phyloP scores from a whole-genome alignment of 2,113 vertebrate species.

The Heteronetta atricapilla region DNA sequence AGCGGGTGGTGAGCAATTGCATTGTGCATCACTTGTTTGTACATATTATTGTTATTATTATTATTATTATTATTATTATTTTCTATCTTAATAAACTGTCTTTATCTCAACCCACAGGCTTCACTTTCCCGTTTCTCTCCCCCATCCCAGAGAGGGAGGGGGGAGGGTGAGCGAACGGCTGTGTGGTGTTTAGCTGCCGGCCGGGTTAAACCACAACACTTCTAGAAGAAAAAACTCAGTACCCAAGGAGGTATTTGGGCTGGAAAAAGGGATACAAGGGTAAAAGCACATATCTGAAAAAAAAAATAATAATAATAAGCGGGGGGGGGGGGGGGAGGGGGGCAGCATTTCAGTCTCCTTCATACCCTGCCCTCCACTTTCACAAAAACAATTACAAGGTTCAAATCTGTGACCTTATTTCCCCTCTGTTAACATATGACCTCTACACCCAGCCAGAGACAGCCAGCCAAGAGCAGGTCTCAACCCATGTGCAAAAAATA shows the following conservation, averaged over 20 bases:
- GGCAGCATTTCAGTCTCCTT: background rate
- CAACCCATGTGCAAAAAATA: accelerated
- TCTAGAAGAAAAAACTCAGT: background rate
- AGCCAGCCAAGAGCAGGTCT: background rate
- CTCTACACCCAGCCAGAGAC: background rate
- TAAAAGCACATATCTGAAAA: background rate
- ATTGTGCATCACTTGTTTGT: too few species aligned
- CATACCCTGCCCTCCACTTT: background rate
- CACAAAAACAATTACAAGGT: background rate
- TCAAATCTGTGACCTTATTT: background rate
- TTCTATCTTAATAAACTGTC: too few species aligned
- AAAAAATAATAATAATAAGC: background rate
- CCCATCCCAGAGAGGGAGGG: too few species aligned
- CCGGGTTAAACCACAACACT: too few species aligned
- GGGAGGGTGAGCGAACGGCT: too few species aligned
- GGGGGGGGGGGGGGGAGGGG: too few species aligned
- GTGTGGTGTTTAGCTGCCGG: too few species aligned
- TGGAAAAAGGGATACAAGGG: background rate
- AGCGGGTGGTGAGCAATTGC: too few species aligned
- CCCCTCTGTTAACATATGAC: background rate
- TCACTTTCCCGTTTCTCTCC: too few species aligned
- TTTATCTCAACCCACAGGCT: too few species aligned
- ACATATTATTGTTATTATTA: too few species aligned
- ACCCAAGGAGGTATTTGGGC: background rate
- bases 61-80: too few species aligned